A percentile compares a stretch with the other conserved stretches of the same genome.
These are phyloP conservation scores for Choloepus didactylus DNA, from an alignment of 2,797 vertebrate species.

Conservation along the genomic window DNA sequence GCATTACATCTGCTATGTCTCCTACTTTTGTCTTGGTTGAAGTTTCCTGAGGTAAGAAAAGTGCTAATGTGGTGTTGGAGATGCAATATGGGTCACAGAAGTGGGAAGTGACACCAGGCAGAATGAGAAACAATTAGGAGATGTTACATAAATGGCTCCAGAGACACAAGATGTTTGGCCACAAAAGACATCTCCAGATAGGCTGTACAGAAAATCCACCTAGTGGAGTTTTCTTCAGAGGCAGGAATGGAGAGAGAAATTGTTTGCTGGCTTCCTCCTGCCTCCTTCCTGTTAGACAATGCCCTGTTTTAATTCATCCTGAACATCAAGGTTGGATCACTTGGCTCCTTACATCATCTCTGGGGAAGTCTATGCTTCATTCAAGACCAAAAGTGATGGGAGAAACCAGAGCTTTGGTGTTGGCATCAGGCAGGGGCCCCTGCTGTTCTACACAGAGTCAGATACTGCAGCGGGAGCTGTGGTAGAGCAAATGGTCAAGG, in stretches of 20 bases:
- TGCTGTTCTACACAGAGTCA: background rate
- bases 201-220: background rate
- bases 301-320: background rate
- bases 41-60: background rate
- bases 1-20: background rate
- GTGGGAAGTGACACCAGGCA: background rate
- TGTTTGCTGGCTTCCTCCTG: background rate
- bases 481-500: background rate
- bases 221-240: background rate
- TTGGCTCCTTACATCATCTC: background rate
- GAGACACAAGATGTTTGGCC: background rate
- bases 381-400: background rate
- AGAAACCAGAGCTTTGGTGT: background rate
- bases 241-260: rapidly evolving
- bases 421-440: background rate
- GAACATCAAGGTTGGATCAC: too few species aligned
- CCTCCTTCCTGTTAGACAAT: background rate
- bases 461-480: background rate
- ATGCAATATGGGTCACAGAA: background rate
- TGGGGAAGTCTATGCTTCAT: background rate
- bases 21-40: background rate
- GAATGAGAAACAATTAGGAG: background rate
- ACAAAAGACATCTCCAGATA: background rate
- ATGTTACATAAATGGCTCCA: background rate
- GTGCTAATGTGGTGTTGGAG: background rate